Percentiles rank a stretch among this genome's conserved stretches.
Conservation (phyloP, 2,888 invertebrate genomes). For the Cantharis rufa region DNA sequence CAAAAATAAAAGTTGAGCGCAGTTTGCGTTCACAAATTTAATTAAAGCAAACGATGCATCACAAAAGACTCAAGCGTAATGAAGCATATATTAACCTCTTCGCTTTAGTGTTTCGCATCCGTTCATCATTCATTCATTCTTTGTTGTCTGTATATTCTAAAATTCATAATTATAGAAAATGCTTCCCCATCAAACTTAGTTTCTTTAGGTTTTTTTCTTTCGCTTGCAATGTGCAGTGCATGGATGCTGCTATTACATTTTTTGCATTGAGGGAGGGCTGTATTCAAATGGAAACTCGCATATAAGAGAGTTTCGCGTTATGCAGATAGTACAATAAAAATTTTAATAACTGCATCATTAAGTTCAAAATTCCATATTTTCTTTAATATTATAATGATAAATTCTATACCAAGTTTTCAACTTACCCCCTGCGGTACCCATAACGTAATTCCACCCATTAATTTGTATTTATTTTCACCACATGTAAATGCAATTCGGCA, state of each 20-base stretch:
- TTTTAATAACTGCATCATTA: neutral
- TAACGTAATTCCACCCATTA: neutral
- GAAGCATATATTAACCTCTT: conserved; percentile 30
- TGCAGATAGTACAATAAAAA: neutral
- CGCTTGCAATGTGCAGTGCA: neutral
- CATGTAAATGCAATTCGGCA: neutral
- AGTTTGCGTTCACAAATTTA: conserved; percentile 20
- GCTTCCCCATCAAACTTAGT: conserved; percentile 3
- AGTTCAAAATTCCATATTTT: neutral
- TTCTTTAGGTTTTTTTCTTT: neutral
- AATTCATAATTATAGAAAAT: conserved; percentile 29
- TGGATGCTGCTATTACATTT: neutral
- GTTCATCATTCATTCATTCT: conserved; percentile 26
- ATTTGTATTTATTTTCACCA: neutral
- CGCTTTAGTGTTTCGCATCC: conserved; percentile 25
- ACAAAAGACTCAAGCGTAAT: conserved; percentile 27
- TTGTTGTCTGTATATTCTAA: conserved; percentile 25
- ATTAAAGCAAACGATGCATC: conserved; percentile 22
- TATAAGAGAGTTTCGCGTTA: neutral
- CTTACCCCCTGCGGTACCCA: neutral
- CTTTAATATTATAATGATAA: neutral
- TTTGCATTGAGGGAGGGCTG: neutral
- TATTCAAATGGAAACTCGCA: neutral
- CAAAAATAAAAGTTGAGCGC: conserved; percentile 7
- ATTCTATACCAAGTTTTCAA: neutral